Conservation (phyloP, 2,888 invertebrate species). For the Ferdinandea cuprea region DNA sequence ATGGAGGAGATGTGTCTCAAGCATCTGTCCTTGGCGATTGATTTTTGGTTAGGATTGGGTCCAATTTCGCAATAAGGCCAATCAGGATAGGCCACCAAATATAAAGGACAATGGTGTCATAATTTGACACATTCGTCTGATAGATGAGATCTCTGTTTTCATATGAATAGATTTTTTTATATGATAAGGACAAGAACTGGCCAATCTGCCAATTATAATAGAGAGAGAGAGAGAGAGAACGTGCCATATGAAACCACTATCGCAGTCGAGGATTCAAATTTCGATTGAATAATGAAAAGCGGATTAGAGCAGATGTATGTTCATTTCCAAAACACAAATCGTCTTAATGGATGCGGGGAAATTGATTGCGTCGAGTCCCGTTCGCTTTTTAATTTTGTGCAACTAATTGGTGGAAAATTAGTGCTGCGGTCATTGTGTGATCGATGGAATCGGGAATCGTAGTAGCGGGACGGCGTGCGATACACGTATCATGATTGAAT, state of each 20-base stretch:
- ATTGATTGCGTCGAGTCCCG: slow-evolving; percentile 32
- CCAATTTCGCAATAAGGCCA: slow-evolving; percentile 38
- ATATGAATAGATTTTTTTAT: slow-evolving; percentile 29
- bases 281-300: slow-evolving; percentile 61
- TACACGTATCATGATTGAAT: slow-evolving; percentile 63
- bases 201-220: slow-evolving; percentile 44
- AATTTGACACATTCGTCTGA: slow-evolving; percentile 60
- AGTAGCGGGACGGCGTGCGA: slow-evolving; percentile 34
- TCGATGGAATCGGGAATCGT: slow-evolving; percentile 66
- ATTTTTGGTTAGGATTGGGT: slow-evolving; percentile 23
- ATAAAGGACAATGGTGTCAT: slow-evolving; percentile 55
- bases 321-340: too few species aligned
- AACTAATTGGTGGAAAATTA: slow-evolving; percentile 72
- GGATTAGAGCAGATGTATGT: slow-evolving; percentile 63
- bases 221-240: too few species aligned
- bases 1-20: slow-evolving; percentile 3
- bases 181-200: slow-evolving; percentile 38
- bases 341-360: slow-evolving; percentile 39
- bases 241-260: slow-evolving; percentile 54
- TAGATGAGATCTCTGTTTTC: slow-evolving; percentile 30
- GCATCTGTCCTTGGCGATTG: slow-evolving; percentile 55
- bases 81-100: slow-evolving; percentile 32
- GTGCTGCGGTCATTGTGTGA: slow-evolving; percentile 64
- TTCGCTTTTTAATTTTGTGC: slow-evolving; percentile 58
- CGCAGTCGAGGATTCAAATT: slow-evolving; percentile 45